phyloP scores from a whole-genome alignment of 2,797 vertebrate genomes.

The Petrocephalus sullivani region DNA sequence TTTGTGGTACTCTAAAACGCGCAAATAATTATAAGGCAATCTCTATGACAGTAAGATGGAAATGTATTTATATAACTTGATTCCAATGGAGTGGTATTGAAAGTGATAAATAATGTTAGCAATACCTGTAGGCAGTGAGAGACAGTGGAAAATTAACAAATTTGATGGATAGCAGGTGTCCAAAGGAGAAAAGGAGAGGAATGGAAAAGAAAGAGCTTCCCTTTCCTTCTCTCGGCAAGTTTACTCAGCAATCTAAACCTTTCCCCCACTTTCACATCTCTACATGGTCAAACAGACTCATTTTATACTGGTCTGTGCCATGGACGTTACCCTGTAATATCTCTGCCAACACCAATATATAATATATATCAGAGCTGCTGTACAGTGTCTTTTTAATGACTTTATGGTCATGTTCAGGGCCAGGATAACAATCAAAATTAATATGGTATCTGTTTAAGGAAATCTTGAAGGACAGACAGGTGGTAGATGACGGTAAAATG shows the following conservation, averaged over 20 bases:
- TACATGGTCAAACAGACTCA: conserved; percentile 44
- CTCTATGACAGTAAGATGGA: background rate
- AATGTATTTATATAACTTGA: conserved; percentile 4
- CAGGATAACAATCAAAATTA: background rate
- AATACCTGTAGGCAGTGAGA: background rate
- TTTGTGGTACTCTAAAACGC: background rate
- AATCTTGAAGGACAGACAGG: background rate
- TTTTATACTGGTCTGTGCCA: conserved; percentile 35
- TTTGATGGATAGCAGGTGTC: conserved; percentile 6
- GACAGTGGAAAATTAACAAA: background rate
- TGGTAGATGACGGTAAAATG: background rate
- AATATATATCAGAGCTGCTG: background rate
- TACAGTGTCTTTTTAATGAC: background rate
- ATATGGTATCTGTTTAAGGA: background rate
- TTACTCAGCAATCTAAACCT: conserved; percentile 43
- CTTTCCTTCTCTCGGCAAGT: conserved; percentile 61
- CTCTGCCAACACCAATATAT: background rate
- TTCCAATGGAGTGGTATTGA: background rate
- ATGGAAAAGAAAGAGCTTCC: background rate
- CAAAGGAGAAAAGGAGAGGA: background rate
- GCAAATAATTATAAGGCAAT: background rate
- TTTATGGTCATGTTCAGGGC: background rate
- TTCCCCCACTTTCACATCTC: conserved; percentile 40
- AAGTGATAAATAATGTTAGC: background rate
- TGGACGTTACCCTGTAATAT: conserved; percentile 33